Percentiles rank a stretch among this genome's conserved stretches.
Evolutionary conservation across 2,113 vertebrate genomes (phyloP).

Genomic region (Gymnocephalus cernua): DNA sequence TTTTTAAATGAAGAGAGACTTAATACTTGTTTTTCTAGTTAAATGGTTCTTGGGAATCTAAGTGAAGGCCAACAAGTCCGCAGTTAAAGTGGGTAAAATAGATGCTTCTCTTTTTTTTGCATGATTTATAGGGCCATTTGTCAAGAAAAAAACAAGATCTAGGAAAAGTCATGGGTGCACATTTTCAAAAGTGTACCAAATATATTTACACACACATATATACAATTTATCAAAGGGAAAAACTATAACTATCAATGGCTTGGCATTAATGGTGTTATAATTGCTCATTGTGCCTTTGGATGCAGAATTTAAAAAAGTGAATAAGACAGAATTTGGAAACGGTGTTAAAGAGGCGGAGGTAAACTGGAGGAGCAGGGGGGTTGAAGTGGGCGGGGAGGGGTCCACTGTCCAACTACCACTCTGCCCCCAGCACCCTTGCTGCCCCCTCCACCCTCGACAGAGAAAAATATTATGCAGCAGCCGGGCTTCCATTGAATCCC

Average conservation of each 20-base stretch:
- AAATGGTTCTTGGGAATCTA: neutral
- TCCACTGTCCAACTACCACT: slow-evolving; percentile 88
- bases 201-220: no score
- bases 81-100: neutral
- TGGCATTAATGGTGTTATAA: slow-evolving; percentile 1
- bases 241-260: neutral
- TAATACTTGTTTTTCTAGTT: neutral
- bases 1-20: neutral
- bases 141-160: neutral
- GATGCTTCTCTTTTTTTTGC: neutral
- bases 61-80: neutral
- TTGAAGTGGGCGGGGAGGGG: slow-evolving; percentile 49
- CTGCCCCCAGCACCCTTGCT: slow-evolving; percentile 29
- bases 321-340: slow-evolving; percentile 60
- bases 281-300: neutral
- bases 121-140: neutral
- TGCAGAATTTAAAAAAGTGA: slow-evolving; percentile 16
- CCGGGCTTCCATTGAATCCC: slow-evolving; percentile 96
- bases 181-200: neutral
- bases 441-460: slow-evolving; percentile 85
- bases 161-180: neutral
- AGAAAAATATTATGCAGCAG: slow-evolving; percentile 99
- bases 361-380: slow-evolving; percentile 18
- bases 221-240: neutral
- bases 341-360: slow-evolving; percentile 23